Evolutionary conservation across 2,888 invertebrate species (phyloP).

Genomic region (Hypomecis punctinalis): DNA sequence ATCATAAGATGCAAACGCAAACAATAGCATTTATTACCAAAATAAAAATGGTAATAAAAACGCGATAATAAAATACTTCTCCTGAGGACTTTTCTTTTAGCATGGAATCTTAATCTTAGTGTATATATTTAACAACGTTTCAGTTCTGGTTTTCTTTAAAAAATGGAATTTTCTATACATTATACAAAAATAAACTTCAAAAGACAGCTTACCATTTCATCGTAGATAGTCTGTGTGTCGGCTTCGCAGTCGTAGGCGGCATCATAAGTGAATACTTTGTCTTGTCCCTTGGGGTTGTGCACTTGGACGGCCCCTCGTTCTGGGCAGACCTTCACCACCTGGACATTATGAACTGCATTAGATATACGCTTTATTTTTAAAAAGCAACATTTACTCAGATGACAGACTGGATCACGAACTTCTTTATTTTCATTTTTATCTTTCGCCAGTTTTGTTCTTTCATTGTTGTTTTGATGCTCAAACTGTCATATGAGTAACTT

Average conservation of each 20-base stretch:
- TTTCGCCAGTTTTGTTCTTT: background rate
- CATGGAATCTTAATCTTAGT: too few relatives aligned
- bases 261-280: slow-evolving; percentile 98
- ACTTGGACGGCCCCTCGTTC: slow-evolving; percentile 96
- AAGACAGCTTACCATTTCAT: slow-evolving; percentile 90
- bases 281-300: slow-evolving; percentile 93
- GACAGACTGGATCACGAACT: background rate
- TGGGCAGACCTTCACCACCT: slow-evolving; percentile 93
- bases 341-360: slow-evolving; percentile 31
- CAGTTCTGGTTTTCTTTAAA: too few relatives aligned
- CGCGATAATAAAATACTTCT: too few relatives aligned
- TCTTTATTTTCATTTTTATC: too few relatives aligned
- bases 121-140: too few relatives aligned
- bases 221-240: slow-evolving; percentile 96
- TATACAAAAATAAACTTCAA: too few relatives aligned
- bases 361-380: background rate
- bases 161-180: too few relatives aligned
- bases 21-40: too few relatives aligned
- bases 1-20: background rate
- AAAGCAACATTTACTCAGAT: background rate
- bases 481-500: slow-evolving; percentile 1
- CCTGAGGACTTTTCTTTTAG: too few relatives aligned
- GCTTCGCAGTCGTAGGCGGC: slow-evolving; percentile 97
- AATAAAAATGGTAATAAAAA: too few relatives aligned
- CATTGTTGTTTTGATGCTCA: background rate